Base-by-base conservation (phyloP, 2,113 vertebrate species). In the Alosa alosa region DNA sequence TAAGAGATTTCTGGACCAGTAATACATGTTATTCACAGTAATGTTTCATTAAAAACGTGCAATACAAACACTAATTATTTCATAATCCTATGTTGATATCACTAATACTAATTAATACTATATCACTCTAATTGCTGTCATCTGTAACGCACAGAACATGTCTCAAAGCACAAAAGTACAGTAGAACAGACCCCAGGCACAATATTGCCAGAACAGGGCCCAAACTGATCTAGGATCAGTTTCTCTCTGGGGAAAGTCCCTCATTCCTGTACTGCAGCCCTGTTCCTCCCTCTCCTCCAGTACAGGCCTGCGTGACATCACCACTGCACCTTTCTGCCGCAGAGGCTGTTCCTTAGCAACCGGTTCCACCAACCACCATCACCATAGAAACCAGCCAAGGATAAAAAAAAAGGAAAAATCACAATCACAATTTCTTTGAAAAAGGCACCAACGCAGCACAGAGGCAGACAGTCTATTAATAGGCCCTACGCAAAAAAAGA, bases 331-430 rank as follows among this genome's bases (percentile, higher is more conserved):
- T 92, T 93, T 95, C 94, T 96, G 94, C 92, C 18, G 95, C 94
- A 95, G 93, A 94, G 94, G 89, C 96, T 93, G 97, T 97, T 97
- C 89, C 98, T 95, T 96, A 96, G 97, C 97, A 99, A 99, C 98
- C 93, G 31, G 86, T 90, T 90, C 93, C 93, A 95, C 94, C 95
- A 96, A 96, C 87, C 93, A 91, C 91, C 20, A 95, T 97, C 95
- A 91, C 95, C 96, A 97, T 85, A 93, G 96, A 96, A 97, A 97
- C 95, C 0, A 87, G 86, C 25, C 86, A 89, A 90, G 91, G 60
- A 60, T 31, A 83, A 83, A 84, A 84, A 84, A 85, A 82, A 68
- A 81, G n/a, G 13, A 45, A 84, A 72, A 50, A 11, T 93, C 89
- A 87, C 87, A 93, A 94, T 92, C 92, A 93, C 91, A 91, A 89